Evolutionary conservation across 2,888 invertebrate species (phyloP), one percentile per base, ranked within the genome.

Genomic region (Maniola hyperantus): DNA sequence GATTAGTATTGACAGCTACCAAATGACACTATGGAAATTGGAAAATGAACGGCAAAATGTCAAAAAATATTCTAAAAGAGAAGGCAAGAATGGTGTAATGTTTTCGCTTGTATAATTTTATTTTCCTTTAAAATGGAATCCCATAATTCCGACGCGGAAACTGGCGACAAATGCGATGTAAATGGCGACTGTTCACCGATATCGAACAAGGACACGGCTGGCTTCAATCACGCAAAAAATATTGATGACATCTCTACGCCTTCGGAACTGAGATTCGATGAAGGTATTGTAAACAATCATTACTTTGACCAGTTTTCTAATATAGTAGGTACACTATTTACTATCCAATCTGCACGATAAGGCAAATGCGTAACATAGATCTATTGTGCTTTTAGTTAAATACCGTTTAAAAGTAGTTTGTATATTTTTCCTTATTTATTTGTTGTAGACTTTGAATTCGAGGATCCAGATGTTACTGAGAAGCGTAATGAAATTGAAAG

Each of bases 261-360:
- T 79, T 92, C 93, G 48, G 95, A 95, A 86, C 87, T 96, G 75
- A 95, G 94, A 87, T 96, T 96, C 83, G 95, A 95, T 84, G 93
- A 94, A 92, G 94, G 95, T 95, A 94, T 83, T 84, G 84, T 89
- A 89, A 87, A 89, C 87, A 89, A 73, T 57, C 67, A 57, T 57
- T 62, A 54, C 54, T 71, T 44, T 39, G n/a, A 60, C 55, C 15
- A 65, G 39, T 64, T 62, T 65, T 44, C 26, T 55, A 13, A 44
- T 55, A 46, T 33, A 53, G 26, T n/a, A n/a, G n/a, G n/a, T 26
- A 34, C 33, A 18, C 20, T 61, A 6, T 61, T 61, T 33, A 36
- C 0, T 36, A 39, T 15, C 33, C 44, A 33, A 46, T 10, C 2
- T 50, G 2, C 48, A 26, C n/a, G 39, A 64, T 39, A 57, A 48